A percentile compares a stretch with the other conserved stretches of the same genome.
Conservation (phyloP, 2,888 invertebrate genomes). For the Augiades crinisus region DNA sequence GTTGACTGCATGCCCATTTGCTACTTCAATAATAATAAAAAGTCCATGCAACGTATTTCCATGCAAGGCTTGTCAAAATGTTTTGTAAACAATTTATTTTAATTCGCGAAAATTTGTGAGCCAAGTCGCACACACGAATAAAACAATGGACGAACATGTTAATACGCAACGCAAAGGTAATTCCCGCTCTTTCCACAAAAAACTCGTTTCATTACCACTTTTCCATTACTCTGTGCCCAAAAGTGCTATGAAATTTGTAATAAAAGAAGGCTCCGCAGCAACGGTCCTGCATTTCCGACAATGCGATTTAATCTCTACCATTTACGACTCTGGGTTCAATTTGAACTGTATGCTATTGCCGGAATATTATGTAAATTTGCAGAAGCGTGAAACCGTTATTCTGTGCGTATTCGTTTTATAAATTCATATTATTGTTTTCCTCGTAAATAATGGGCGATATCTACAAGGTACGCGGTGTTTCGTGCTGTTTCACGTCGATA, state of each 20-base stretch:
- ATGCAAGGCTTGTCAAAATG: no score
- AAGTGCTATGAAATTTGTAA: conserved; percentile 24
- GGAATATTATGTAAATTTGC: conserved; percentile 35
- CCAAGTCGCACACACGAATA: no score
- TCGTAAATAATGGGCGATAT: conserved; percentile 20
- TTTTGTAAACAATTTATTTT: no score
- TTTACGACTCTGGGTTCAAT: background rate
- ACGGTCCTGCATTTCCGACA: background rate
- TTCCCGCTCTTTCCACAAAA: conserved; percentile 8
- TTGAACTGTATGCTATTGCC: background rate
- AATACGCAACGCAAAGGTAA: conserved; percentile 7
- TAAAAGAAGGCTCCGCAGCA: background rate
- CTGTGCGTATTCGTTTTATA: conserved; percentile 23
- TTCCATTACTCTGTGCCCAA: conserved; percentile 21
- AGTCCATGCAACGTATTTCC: no score
- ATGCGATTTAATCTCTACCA: conserved; percentile 7
- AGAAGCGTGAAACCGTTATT: conserved; percentile 34
- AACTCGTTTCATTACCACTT: conserved; percentile 21
- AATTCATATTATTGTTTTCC: conserved; percentile 36
- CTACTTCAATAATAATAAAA: no score
- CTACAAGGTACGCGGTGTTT: conserved; percentile 11
- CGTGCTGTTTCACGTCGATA: background rate
- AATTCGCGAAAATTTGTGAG: no score
- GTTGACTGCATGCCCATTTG: no score
- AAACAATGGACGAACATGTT: background rate